phyloP scores from a whole-genome alignment of 2,797 vertebrate species.

The Scolopax rusticola region DNA sequence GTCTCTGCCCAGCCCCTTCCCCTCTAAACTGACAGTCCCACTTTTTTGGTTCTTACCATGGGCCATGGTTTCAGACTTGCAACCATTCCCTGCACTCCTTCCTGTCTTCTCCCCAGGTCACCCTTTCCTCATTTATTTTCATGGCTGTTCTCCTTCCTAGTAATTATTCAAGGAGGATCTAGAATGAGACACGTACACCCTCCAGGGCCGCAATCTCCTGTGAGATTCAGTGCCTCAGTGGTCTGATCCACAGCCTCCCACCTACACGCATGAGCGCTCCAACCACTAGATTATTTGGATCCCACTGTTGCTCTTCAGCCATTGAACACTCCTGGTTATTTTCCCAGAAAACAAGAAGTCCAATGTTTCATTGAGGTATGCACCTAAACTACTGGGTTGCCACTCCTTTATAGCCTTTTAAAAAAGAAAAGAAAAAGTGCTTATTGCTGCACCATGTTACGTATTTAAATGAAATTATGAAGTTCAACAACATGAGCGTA shows the following conservation, averaged over 20 bases:
- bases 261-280: not conserved
- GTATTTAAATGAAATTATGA: not conserved
- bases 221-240: fast-evolving
- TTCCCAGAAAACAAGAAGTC: not conserved
- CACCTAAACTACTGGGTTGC: not conserved
- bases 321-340: not conserved
- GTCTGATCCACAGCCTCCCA: not conserved
- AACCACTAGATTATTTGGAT: not conserved
- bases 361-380: not conserved
- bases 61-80: not conserved
- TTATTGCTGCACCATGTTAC: not conserved
- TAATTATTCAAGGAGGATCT: not conserved
- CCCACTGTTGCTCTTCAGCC: not conserved
- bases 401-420: not conserved
- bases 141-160: not conserved
- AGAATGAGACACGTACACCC: fast-evolving
- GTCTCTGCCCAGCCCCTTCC: not conserved
- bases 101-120: fast-evolving
- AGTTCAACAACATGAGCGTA: fast-evolving
- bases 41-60: fast-evolving
- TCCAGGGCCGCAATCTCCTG: not conserved
- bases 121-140: not conserved
- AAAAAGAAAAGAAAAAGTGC: too few species aligned
- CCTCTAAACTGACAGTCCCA: not conserved
- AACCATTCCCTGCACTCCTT: not conserved